Evolutionary conservation across 1,140 invertebrate species (phyloP).

Genomic region (Caenorhabditis briggsae): DNA sequence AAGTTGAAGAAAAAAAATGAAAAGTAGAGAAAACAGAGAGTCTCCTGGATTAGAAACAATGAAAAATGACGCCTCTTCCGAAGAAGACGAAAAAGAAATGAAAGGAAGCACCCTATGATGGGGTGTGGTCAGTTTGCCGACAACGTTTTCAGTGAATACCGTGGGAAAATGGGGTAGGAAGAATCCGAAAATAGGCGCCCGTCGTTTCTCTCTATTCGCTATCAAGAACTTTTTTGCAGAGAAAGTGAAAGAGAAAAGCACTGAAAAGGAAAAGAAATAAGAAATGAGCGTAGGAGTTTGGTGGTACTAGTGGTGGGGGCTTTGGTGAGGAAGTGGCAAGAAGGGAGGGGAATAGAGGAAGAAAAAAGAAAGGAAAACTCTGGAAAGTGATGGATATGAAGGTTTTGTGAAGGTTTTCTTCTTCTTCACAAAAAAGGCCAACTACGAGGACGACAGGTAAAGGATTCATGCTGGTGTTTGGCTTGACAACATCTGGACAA

Average conservation of each 20-base stretch:
- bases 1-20: not conserved
- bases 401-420: conserved; percentile 4
- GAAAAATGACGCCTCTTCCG: conserved; percentile 46
- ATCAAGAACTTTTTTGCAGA: conserved; percentile 40
- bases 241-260: conserved; percentile 2
- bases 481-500: not conserved
- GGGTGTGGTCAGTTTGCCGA: conserved; percentile 38
- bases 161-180: conserved; percentile 24
- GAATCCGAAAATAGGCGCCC: conserved; percentile 29
- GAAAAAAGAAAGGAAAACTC: conserved; percentile 21
- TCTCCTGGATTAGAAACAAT: conserved; percentile 39
- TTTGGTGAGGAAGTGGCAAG: conserved; percentile 24
- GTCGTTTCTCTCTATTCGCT: conserved; percentile 18
- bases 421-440: not conserved
- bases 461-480: conserved; percentile 31
- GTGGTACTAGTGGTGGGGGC: too few species aligned
- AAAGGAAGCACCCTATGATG: not conserved
- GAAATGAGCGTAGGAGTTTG: conserved; percentile 41
- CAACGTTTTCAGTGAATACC: conserved; percentile 13
- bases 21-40: not conserved
- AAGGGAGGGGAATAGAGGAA: conserved; percentile 4
- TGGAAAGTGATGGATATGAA: conserved; percentile 35
- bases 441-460: not conserved
- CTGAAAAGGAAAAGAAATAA: conserved; percentile 3
- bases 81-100: not conserved